Evolutionary conservation across 1,140 invertebrate species (phyloP).

Genomic region (Bicyclus anynana): DNA sequence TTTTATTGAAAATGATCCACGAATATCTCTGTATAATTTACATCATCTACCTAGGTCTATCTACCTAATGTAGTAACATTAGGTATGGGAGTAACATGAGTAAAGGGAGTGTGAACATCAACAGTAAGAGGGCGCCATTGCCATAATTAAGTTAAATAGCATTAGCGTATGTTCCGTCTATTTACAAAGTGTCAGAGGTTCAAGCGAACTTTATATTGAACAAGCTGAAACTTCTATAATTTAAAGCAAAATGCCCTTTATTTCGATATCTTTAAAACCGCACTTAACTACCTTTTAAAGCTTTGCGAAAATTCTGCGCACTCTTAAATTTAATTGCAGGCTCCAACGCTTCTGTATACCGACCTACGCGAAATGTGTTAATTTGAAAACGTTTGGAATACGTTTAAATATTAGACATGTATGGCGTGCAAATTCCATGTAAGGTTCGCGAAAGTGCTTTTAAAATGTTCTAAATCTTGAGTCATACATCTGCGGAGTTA

Average conservation of each 20-base stretch:
- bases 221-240: conserved; percentile 15
- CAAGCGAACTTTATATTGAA: conserved; percentile 33
- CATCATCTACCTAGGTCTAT: too few relatives aligned
- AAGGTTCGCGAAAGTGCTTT: conserved; percentile 32
- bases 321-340: conserved; percentile 59
- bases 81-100: too few relatives aligned
- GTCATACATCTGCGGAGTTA: too few relatives aligned
- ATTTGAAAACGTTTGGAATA: conserved; percentile 51
- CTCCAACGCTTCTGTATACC: conserved; percentile 43
- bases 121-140: too few relatives aligned
- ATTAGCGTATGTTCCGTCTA: too few relatives aligned
- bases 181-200: too few relatives aligned
- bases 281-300: background rate
- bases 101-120: too few relatives aligned
- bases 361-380: conserved; percentile 64
- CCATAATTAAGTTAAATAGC: too few relatives aligned
- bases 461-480: conserved; percentile 25
- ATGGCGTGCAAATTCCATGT: conserved; percentile 50
- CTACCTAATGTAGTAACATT: too few relatives aligned
- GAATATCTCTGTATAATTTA: too few relatives aligned
- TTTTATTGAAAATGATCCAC: too few relatives aligned
- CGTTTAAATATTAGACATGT: conserved; percentile 47
- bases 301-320: conserved; percentile 13
- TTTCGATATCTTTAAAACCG: conserved; percentile 1
- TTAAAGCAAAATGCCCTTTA: conserved; percentile 17